Evolutionary conservation across 2,888 invertebrate genomes (phyloP), one percentile per base, ranked within the genome.

Genomic region (Anagyrus pseudococci): DNA sequence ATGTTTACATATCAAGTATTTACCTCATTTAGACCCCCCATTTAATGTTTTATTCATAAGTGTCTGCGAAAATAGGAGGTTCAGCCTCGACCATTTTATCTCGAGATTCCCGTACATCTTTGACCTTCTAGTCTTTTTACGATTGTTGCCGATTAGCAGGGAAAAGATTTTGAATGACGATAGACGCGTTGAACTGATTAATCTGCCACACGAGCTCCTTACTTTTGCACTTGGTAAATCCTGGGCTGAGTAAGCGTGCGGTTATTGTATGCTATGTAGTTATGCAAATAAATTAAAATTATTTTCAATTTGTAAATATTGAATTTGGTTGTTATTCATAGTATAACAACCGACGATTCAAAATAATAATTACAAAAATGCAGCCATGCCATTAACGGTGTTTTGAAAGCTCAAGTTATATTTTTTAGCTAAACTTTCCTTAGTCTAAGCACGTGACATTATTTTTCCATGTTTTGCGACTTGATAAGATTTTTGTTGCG

Each of bases 1-100:
- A n/a, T n/a, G n/a, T n/a, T n/a, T n/a, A n/a, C n/a, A n/a, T n/a
- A n/a, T n/a, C n/a, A n/a, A n/a, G n/a, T n/a, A n/a, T n/a, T n/a
- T n/a, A n/a, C n/a, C n/a, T n/a, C n/a, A n/a, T n/a, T n/a, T n/a
- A n/a, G n/a, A n/a, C n/a, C n/a, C n/a, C n/a, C n/a, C n/a, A n/a
- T n/a, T 19, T 49, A 2, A 49, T 49, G 17, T 1, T 29, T 49
- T 49, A 49, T 49, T 49, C 49, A 49, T 49, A 4, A 6, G 8
- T 8, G 15, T 20, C 17, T 55, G 46, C 55, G 55, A 20, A 55
- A 46, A 55, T 55, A 33, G 46, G 23, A 22, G n/a, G 44, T 55
- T 44, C 46, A 55, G 29, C 8, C 33, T 33, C 55, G 46, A 33
- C 26, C 10, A 37, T 15, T 13, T 37, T 13, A 37, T 8, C 10